Conservation (phyloP, 2,113 vertebrate genomes). For the Mustelus asterias region DNA sequence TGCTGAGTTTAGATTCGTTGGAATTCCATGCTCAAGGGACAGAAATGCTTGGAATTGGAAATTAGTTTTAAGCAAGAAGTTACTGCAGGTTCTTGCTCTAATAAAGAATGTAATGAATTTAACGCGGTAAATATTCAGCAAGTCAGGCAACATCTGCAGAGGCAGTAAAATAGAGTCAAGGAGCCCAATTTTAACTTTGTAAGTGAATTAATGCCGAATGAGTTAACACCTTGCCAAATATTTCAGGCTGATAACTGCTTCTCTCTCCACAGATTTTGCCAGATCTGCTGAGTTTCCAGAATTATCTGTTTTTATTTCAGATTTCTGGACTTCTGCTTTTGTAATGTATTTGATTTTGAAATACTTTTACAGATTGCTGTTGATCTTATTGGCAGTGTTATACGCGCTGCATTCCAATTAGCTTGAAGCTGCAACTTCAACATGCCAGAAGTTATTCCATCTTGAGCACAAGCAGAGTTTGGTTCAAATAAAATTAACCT, state of each 20-base stretch:
- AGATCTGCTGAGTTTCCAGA: too few relatives aligned
- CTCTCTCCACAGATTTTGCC: too few relatives aligned
- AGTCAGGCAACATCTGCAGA: too few relatives aligned
- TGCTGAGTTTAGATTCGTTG: background rate
- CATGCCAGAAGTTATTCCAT: constrained; percentile 91
- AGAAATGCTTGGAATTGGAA: background rate
- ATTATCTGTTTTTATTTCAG: too few relatives aligned
- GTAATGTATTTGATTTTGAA: background rate
- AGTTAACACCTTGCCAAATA: too few relatives aligned
- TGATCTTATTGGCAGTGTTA: constrained; percentile 95
- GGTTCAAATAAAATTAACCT: constrained; percentile 92
- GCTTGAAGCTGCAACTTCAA: constrained; percentile 93
- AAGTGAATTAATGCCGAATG: too few relatives aligned
- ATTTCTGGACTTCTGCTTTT: too few relatives aligned
- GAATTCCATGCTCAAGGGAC: background rate
- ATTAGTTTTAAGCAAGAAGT: background rate
- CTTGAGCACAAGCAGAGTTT: constrained; percentile 97
- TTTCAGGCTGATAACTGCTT: too few relatives aligned
- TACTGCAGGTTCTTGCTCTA: background rate
- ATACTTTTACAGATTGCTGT: constrained; percentile 95
- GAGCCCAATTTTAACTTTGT: too few relatives aligned
- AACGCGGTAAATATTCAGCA: too few relatives aligned
- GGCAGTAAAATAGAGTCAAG: too few relatives aligned
- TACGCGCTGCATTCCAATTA: constrained; percentile 88
- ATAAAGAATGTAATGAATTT: too few relatives aligned